Base-by-base conservation (phyloP, 2,113 vertebrate species). In the Vimba vimba region DNA sequence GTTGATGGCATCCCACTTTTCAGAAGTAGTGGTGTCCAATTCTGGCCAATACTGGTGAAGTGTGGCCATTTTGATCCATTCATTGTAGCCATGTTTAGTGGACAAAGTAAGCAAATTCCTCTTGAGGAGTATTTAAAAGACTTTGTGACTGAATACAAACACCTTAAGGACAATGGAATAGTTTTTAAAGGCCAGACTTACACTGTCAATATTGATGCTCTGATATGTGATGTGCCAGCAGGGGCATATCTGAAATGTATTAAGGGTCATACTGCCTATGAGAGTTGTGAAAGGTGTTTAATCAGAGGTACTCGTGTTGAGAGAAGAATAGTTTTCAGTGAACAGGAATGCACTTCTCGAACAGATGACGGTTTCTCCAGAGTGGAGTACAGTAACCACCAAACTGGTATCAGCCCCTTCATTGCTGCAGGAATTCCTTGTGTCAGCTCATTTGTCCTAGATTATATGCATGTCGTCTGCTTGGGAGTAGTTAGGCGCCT, bases 221-320 rank as follows among this genome's bases (percentile, higher is more conserved):
- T 82, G 43, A 68, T 82, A n/a, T 82, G 80, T 82, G 73, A 85
- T 85, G 74, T 77, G 1, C 85, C 85, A 82, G 89, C 77, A 81
- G 47, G 87, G 43, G 84, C 81, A 62, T 85, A 82, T 82, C 62
- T 85, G 1, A 88, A 88, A 50, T 81, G 85, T 77, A 85, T 86
- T 64, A 88, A 90, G 79, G 50, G 55, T 82, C 89, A 88, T 85
- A 73, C 21, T 80, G 47, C 78, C 73, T 85, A 79, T 79, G 66
- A 86, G 27, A 66, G 79, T 43, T 89, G 84, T 79, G 73, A 82
- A 62, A 55, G 85, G 50, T 85, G 87, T 55, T 19, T 52, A 66
- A 43, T 85, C 62, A 73, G 64, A 85, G 79, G 71, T 73, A 13
- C 39, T 73, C 43, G 45, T 74, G 71, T 83, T 21, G 79, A 85